Evolutionary conservation across 2,888 invertebrate genomes (phyloP).

Genomic region (Polydrusus tereticollis): DNA sequence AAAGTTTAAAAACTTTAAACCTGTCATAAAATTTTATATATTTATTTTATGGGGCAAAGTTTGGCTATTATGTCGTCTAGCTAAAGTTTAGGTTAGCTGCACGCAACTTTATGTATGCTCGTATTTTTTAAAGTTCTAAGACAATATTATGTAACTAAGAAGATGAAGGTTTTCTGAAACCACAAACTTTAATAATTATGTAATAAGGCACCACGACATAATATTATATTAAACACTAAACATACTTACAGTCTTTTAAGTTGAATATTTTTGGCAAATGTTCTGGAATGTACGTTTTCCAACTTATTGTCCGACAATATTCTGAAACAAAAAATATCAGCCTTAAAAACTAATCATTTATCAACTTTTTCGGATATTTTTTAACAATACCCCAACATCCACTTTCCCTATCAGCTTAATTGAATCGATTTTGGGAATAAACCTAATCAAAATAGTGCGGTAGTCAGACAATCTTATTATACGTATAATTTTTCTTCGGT

Average conservation of each 20-base stretch:
- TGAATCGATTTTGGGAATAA: slow-evolving; percentile 34
- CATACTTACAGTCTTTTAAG: slow-evolving; percentile 75
- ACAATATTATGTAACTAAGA: neutral
- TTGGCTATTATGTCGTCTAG: neutral
- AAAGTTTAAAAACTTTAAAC: neutral
- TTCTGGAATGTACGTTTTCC: slow-evolving; percentile 75
- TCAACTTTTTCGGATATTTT: slow-evolving; percentile 24
- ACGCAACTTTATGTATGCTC: neutral
- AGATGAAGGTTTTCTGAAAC: no score
- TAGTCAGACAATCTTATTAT: slow-evolving; percentile 29
- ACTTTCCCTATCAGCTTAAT: slow-evolving; percentile 34
- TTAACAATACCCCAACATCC: slow-evolving; percentile 24
- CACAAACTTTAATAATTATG: no score
- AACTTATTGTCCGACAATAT: slow-evolving; percentile 83
- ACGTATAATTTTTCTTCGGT: slow-evolving; percentile 20
- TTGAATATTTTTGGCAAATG: slow-evolving; percentile 73
- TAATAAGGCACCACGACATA: neutral
- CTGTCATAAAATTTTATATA: neutral
- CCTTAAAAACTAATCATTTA: neutral
- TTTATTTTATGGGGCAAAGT: neutral
- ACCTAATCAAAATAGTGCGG: slow-evolving; percentile 24
- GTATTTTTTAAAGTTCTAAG: neutral
- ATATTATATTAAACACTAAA: neutral
- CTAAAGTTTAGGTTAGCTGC: neutral
- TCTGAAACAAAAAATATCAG: slow-evolving; percentile 71